phyloP scores from a whole-genome alignment of 2,113 vertebrate species.

The Hydrochoerus hydrochaeris region DNA sequence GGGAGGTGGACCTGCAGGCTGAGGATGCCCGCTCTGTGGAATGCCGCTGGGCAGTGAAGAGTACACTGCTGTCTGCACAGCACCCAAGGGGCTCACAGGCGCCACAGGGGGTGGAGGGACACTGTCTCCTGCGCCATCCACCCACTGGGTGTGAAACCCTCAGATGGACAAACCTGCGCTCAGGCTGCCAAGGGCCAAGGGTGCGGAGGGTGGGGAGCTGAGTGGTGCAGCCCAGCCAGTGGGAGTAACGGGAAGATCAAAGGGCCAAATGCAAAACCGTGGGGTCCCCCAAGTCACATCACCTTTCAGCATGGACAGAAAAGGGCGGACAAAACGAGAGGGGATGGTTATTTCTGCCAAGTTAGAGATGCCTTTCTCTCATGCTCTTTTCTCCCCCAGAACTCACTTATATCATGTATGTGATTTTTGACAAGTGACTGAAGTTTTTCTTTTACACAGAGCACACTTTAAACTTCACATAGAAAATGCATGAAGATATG shows the following conservation, averaged over 20 bases:
- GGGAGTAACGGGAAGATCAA: too few relatives aligned
- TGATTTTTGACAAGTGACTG: not conserved
- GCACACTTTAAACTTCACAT: not conserved
- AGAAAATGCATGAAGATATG: not conserved
- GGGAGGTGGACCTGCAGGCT: fast-evolving
- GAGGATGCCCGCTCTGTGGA: fast-evolving
- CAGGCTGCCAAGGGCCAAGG: fast-evolving
- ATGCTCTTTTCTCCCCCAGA: not conserved
- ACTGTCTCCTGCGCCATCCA: fast-evolving
- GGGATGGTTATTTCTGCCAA: not conserved
- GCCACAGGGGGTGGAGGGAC: not conserved
- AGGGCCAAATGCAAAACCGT: fast-evolving
- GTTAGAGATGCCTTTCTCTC: not conserved
- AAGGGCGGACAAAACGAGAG: not conserved
- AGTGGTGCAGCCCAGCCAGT: not conserved
- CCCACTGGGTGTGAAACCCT: too few relatives aligned
- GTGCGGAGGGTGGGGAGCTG: fast-evolving
- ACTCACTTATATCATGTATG: not conserved
- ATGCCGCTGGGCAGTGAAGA: fast-evolving
- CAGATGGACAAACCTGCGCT: fast-evolving
- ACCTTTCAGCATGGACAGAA: not conserved
- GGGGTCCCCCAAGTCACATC: not conserved
- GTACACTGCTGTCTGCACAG: fast-evolving
- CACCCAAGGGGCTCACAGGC: not conserved
- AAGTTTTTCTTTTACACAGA: not conserved